phyloP scores from a whole-genome alignment of 2,797 vertebrate species.

The Xiphorhynchus erythropygius region DNA sequence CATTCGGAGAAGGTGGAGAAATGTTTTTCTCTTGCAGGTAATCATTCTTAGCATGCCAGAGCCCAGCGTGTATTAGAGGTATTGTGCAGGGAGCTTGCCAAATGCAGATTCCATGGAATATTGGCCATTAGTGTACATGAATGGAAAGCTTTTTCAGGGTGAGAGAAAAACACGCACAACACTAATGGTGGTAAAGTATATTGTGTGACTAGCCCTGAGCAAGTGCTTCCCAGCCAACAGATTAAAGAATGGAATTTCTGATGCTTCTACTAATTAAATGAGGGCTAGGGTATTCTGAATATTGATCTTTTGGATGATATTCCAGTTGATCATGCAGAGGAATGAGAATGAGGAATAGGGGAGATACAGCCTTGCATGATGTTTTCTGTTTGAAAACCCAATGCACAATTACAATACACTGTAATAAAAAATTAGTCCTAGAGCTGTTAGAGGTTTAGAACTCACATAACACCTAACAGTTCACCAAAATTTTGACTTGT shows the following conservation, averaged over 20 bases:
- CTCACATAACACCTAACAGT: background rate
- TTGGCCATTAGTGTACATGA: background rate
- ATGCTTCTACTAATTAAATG: background rate
- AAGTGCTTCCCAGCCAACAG: background rate
- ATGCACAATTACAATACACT: background rate
- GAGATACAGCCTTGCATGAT: background rate
- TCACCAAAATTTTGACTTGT: background rate
- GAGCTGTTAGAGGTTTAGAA: background rate
- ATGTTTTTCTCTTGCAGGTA: background rate
- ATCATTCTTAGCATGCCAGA: background rate
- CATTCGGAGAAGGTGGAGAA: background rate
- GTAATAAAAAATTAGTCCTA: background rate
- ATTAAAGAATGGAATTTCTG: background rate
- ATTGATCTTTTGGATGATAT: background rate
- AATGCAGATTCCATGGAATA: background rate
- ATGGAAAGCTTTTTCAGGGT: background rate
- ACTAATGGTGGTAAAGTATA: background rate
- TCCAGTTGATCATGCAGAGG: background rate
- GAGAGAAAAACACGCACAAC: background rate
- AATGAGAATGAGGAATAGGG: background rate
- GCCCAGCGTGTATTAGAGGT: background rate
- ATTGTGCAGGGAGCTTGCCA: background rate
- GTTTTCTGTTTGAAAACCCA: background rate
- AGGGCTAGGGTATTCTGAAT: background rate
- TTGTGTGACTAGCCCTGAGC: background rate